Evolutionary conservation across 1,140 invertebrate genomes (phyloP), one percentile per base, ranked within the genome.

Genomic region (Ruditapes philippinarum): DNA sequence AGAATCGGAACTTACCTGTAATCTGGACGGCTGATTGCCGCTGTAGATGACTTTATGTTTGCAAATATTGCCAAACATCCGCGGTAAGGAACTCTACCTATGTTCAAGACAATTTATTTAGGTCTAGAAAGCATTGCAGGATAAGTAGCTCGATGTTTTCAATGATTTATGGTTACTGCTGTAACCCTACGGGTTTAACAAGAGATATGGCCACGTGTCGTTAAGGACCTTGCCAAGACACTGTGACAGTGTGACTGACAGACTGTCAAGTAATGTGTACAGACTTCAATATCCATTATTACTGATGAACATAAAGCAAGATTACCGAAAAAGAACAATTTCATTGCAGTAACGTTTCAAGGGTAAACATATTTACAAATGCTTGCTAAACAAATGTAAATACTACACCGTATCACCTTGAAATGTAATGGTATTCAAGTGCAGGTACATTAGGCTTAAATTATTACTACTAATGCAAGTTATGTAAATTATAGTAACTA

Each of bases 31-130:
- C 42, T 73, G 49, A 85, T 73, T 73, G 31, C 82, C 33, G 65
- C 19, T 38, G 65, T 74, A 36, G 70, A 86, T 86, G 84, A 86
- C 84, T 86, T 86, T 86, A 86, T 86, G 84, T 86, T 86, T 78
- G 73, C 1, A 86, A 74, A 76, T 51, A 60, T 57, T 86, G 84
- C 84, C 84, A 86, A 86, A 51, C 84, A 86, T 86, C 54, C 54
- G 45, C 40, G 70, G 33, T n/a, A 42, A 76, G 84, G 84, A 74
- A 78, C 84, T 86, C 74, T 62, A 86, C 49, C 73, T 54, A 86
- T 86, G 84, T 62, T 78, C 73, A 78, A 62, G 84, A 86, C 70
- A 65, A 86, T 86, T 86, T 86, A 86, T 86, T 60, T 62, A 51
- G 49, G 36, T 86, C 70, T 40, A 42, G 33, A 31, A 51, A 78